These are phyloP conservation scores for Drosophila austrosaltans DNA, from an alignment of 2,888 invertebrate species.

Conservation along the genomic window DNA sequence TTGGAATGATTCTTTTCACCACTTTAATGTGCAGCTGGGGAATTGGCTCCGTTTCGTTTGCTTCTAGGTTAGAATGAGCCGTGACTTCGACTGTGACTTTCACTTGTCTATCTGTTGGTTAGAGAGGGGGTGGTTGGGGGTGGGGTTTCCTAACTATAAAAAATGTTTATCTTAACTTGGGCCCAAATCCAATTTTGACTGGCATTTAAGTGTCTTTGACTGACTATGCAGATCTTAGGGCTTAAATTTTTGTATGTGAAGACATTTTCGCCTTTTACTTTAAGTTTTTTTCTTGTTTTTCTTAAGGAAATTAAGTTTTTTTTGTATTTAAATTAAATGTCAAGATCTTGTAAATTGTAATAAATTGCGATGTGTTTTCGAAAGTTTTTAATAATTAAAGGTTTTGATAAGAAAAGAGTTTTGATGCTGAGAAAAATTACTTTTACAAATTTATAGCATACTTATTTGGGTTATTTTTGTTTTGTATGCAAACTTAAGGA, in stretches of 20 bases:
- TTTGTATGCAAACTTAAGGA: no score
- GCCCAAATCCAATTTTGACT: slow-evolving; percentile 76
- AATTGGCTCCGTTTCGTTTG: slow-evolving; percentile 40
- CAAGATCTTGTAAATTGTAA: no score
- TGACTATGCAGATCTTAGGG: slow-evolving; percentile 51
- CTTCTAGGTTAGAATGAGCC: slow-evolving; percentile 56
- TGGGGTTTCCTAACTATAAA: slow-evolving; percentile 18
- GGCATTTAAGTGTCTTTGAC: slow-evolving; percentile 67
- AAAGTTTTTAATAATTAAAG: no score
- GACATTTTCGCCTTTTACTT: slow-evolving; percentile 33
- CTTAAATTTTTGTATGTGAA: slow-evolving; percentile 19
- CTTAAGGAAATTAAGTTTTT: neutral
- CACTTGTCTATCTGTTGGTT: slow-evolving; percentile 69
- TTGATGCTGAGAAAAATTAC: no score
- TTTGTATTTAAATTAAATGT: no score
- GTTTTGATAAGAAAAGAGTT: no score
- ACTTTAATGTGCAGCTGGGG: slow-evolving; percentile 74
- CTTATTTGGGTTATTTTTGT: no score
- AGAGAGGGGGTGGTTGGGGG: neutral
- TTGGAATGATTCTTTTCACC: slow-evolving; percentile 10
- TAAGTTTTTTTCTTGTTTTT: slow-evolving; percentile 45
- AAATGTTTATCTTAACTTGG: slow-evolving; percentile 46
- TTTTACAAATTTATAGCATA: no score
- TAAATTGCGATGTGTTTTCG: no score
- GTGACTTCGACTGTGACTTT: slow-evolving; percentile 71